These are phyloP conservation scores for Penaeus indicus DNA, from an alignment of 1,140 invertebrate genomes.

Conservation along the genomic window DNA sequence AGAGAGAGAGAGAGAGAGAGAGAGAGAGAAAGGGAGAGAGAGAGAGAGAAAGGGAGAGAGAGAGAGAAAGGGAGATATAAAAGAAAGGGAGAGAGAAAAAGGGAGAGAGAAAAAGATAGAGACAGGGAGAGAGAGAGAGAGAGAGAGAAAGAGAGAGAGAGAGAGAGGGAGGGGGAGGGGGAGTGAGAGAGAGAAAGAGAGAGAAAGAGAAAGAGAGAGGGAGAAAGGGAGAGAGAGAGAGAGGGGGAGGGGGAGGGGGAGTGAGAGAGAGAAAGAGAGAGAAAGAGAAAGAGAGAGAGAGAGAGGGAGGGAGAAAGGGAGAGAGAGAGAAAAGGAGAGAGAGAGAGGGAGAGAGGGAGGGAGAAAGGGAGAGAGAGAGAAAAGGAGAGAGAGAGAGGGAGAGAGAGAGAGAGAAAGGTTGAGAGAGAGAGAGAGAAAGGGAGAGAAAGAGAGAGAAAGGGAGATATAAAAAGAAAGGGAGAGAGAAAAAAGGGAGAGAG, in stretches of 20 bases:
- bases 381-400: too few relatives aligned
- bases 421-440: too few relatives aligned
- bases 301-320: too few relatives aligned
- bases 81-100: not conserved
- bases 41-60: not conserved
- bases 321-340: too few relatives aligned
- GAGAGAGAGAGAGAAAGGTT: too few relatives aligned
- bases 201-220: not conserved
- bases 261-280: constrained; percentile 4
- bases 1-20: not conserved
- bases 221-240: not conserved
- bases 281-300: constrained; percentile 24
- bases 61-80: not conserved
- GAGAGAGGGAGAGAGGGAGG: too few relatives aligned
- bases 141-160: constrained; percentile 14
- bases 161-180: constrained; percentile 1
- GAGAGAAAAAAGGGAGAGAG: too few relatives aligned
- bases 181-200: not conserved
- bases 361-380: too few relatives aligned
- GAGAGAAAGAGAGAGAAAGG: too few relatives aligned
- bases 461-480: too few relatives aligned
- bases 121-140: constrained; percentile 12
- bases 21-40: not conserved
- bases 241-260: not conserved
- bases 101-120: not conserved